A percentile compares a stretch with the other conserved stretches of the same genome.
These are phyloP conservation scores for Acrobasis consociella DNA, from an alignment of 2,888 invertebrate species.

Conservation along the genomic window DNA sequence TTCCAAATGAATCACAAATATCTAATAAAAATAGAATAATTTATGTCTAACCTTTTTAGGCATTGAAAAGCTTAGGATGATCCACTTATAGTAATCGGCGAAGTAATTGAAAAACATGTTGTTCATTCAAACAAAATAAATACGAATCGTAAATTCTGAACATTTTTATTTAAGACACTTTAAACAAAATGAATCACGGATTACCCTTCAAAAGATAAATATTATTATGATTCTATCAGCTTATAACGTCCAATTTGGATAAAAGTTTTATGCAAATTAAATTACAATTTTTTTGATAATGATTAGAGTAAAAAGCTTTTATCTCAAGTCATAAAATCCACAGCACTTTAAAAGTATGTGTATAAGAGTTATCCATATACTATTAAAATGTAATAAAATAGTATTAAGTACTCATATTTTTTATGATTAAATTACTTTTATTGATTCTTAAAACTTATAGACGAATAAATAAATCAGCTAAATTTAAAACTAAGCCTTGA, in stretches of 20 bases:
- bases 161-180: conserved; percentile 12
- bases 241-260: conserved; percentile 10
- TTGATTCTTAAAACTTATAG: no score
- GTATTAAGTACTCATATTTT: no score
- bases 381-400: no score
- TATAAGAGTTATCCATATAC: no score
- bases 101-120: conserved; percentile 16
- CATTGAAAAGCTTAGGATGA: background rate
- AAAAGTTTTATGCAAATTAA: background rate
- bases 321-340: no score
- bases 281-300: no score
- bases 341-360: no score
- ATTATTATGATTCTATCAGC: conserved; percentile 8
- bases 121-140: background rate
- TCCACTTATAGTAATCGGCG: background rate
- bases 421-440: no score
- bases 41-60: background rate
- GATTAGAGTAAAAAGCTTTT: no score
- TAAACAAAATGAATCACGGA: conserved; percentile 1
- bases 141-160: conserved; percentile 6
- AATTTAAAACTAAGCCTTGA: no score
- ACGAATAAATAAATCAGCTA: no score
- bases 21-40: background rate
- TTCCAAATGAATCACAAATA: background rate
- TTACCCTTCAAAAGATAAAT: conserved; percentile 4